Conservation (phyloP, 2,113 vertebrate species). For the Pomatorhinus ruficollis region DNA sequence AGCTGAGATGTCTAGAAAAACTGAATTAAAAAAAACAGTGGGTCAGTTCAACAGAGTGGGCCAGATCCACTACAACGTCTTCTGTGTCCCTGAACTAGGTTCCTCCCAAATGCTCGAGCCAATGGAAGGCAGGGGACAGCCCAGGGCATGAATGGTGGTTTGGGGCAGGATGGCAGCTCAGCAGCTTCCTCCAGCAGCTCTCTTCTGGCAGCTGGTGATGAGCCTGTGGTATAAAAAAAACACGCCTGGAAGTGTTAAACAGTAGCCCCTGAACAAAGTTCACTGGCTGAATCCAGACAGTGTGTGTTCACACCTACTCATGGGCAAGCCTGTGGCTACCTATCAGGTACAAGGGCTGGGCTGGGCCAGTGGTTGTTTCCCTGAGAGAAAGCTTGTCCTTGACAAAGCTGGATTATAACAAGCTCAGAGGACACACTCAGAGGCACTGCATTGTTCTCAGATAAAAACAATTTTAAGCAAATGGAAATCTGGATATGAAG, state of each 20-base stretch:
- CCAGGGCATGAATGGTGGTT: neutral
- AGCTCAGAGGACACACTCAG: neutral
- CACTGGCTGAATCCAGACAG: neutral
- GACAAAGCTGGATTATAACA: neutral
- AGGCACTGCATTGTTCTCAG: neutral
- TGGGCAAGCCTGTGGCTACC: neutral
- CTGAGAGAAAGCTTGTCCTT: neutral
- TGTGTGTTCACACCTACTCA: neutral
- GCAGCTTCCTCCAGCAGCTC: neutral
- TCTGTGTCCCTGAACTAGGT: neutral
- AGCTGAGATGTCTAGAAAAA: neutral
- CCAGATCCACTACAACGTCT: accelerated
- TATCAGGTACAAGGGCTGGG: neutral
- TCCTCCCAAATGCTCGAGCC: accelerated
- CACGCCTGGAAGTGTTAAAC: neutral
- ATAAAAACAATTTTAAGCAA: neutral
- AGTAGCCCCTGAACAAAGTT: neutral
- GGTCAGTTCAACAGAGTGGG: neutral
- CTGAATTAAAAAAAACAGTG: neutral
- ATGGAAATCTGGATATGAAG: neutral
- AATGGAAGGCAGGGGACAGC: neutral
- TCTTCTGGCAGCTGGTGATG: neutral
- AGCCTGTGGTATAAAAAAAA: neutral
- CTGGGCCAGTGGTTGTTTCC: neutral
- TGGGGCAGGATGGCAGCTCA: neutral